These are phyloP conservation scores for Climacteris rufus DNA, from an alignment of 2,113 vertebrate genomes.

Conservation along the genomic window DNA sequence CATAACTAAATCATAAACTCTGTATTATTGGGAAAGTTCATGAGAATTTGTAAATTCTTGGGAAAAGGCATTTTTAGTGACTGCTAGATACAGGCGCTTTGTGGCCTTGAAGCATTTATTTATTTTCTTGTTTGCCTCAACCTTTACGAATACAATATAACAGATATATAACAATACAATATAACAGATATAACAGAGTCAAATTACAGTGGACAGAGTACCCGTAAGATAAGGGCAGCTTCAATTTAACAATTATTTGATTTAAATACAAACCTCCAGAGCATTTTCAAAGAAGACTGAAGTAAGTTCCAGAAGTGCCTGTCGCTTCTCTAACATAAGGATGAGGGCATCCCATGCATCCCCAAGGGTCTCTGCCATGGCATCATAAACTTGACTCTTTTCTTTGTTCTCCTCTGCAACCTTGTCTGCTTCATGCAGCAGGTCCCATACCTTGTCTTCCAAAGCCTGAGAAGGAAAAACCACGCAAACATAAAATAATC, in stretches of 20 bases:
- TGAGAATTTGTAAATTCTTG: neutral
- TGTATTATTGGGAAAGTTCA: neutral
- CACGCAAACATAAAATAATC: neutral
- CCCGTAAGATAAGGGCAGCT: neutral
- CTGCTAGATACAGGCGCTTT: neutral
- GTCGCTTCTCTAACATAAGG: constrained; percentile 76
- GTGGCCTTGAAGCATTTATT: neutral
- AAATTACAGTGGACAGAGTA: neutral
- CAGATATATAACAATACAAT: too few species aligned
- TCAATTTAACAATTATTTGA: neutral
- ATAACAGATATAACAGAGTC: neutral
- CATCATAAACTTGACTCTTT: constrained; percentile 75
- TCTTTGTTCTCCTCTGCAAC: constrained; percentile 73
- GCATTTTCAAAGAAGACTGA: constrained; percentile 82
- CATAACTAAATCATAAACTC: neutral
- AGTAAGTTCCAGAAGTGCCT: constrained; percentile 78
- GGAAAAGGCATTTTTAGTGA: neutral
- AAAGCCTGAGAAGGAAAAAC: constrained; percentile 71
- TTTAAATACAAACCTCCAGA: constrained; percentile 77
- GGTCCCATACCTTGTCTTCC: constrained; percentile 78
- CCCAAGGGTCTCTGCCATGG: constrained; percentile 83
- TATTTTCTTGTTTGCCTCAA: neutral
- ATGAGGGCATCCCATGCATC: constrained; percentile 85
- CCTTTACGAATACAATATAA: neutral
- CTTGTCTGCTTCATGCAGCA: constrained; percentile 81